These are phyloP conservation scores for Gambusia holbrooki DNA, from an alignment of 2,113 vertebrate genomes.

Conservation along the genomic window DNA sequence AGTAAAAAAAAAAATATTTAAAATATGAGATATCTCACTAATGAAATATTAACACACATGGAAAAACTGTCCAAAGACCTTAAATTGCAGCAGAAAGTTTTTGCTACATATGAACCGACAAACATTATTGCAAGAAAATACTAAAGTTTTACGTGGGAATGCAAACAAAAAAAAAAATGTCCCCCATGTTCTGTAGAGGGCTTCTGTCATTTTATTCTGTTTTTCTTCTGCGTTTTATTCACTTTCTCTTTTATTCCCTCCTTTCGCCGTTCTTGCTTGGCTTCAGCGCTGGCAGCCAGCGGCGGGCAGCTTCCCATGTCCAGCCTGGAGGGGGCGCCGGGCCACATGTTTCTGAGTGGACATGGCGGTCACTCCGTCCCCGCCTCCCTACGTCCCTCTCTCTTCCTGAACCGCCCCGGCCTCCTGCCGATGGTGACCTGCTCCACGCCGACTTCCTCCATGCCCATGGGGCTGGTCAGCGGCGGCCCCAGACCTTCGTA, in stretches of 20 bases:
- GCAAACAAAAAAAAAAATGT: no score
- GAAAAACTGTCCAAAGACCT: no score
- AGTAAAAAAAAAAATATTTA: no score
- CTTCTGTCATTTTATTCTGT: background rate
- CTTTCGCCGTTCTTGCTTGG: background rate
- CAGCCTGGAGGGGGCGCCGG: conserved; percentile 82
- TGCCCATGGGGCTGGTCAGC: conserved; percentile 79
- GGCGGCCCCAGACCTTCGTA: conserved; percentile 57
- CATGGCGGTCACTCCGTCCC: conserved; percentile 66
- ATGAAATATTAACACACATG: no score
- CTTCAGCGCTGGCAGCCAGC: conserved; percentile 86
- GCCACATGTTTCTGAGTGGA: conserved; percentile 86
- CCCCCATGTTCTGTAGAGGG: no score
- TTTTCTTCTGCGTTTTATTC: background rate
- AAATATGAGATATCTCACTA: no score
- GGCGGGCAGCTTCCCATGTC: conserved; percentile 87
- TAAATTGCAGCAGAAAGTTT: no score
- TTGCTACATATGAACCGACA: no score
- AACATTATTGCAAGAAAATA: no score
- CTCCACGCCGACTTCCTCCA: conserved; percentile 74
- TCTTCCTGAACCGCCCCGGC: conserved; percentile 89
- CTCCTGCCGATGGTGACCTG: conserved; percentile 85
- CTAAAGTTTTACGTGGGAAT: no score
- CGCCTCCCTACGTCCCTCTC: conserved; percentile 80
- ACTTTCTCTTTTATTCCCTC: background rate